A percentile compares a stretch with the other conserved stretches of the same genome.
Evolutionary conservation across 2,797 vertebrate species (phyloP).

Genomic region (Choloepus didactylus): DNA sequence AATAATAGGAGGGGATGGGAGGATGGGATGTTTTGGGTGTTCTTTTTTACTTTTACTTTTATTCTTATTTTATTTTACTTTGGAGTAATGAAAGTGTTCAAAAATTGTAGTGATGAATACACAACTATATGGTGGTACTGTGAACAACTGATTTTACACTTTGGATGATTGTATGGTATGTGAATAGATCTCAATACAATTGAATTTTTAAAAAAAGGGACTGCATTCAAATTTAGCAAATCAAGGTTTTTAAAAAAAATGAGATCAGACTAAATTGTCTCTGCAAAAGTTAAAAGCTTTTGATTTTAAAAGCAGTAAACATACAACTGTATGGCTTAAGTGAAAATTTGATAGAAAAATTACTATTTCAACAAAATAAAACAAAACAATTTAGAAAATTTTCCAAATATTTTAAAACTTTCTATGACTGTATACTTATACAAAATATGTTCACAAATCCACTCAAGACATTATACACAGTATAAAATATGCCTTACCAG

Average conservation of each 20-base stretch:
- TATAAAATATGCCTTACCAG: not conserved
- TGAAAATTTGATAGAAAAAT: constrained; percentile 10
- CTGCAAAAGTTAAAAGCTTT: not conserved
- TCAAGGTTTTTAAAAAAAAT: not conserved
- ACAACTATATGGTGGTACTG: too few species aligned
- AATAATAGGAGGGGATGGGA: too few species aligned
- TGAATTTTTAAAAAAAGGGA: not conserved
- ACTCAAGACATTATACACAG: not conserved
- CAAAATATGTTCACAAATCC: not conserved
- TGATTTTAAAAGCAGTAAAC: constrained; percentile 23
- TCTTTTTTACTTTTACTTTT: too few species aligned
- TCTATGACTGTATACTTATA: not conserved
- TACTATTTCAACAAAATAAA: constrained; percentile 42
- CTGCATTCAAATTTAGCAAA: constrained; percentile 27
- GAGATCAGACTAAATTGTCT: not conserved
- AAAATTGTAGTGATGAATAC: too few species aligned
- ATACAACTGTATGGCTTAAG: not conserved
- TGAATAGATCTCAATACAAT: too few species aligned
- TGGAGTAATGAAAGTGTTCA: too few species aligned
- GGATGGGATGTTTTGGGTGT: too few species aligned
- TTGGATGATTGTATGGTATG: too few species aligned
- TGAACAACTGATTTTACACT: too few species aligned
- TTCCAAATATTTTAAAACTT: not conserved
- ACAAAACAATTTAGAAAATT: not conserved
- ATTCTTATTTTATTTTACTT: too few species aligned